Base-by-base conservation (phyloP, 2,113 vertebrate genomes). In the Bubo scandiacus region DNA sequence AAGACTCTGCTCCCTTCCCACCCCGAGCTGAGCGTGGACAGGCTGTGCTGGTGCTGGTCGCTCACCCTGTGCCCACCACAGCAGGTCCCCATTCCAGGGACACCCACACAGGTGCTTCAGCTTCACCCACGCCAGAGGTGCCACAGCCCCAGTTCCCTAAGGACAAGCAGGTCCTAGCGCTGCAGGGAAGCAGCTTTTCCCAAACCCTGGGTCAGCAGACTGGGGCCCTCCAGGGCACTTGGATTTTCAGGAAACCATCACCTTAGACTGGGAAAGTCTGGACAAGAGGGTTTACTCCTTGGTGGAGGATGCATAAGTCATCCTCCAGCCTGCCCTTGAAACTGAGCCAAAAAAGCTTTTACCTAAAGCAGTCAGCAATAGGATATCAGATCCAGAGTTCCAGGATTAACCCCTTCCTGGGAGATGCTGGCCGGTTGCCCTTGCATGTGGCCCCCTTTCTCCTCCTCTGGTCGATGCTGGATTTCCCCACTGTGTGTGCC, bases 331-430 rank as follows among this genome's bases (percentile, higher is more conserved):
- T 94, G 92, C 79, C 95, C 96, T 97, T 98, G 98, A 98, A 98
- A 96, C 36, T 3, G 15, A 97, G 97, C 97, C 98, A 98, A 74
- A 97, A 98, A 98, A 97, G 98, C 98, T 97, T 97, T 98, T 97
- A 97, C 47, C 8, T 90, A 95, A 94, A 98, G 95, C 78, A 95
- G 88, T 49, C 88, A 92, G 97, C 97, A 96, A 97, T 74, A 96
- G 79, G 97, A 97, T 65, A 97, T 92, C 94, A 90, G 94, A 87
- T 81, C 54, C 62, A 81, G 79, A 95, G 94, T 81, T 92, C 68
- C 51, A 75, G 47, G 71, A 94, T 97, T 97, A 98, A 98, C 97
- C 80, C 93, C 72, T 93, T 84, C 71, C 40, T 29, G 7, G 65
- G 47, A 92, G 71, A 68, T 2, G 8, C 40, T 11, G 17, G 19